Percentiles rank a stretch among this genome's conserved stretches.
phyloP scores from a whole-genome alignment of 2,888 invertebrate genomes.

The Camponotus fellah region DNA sequence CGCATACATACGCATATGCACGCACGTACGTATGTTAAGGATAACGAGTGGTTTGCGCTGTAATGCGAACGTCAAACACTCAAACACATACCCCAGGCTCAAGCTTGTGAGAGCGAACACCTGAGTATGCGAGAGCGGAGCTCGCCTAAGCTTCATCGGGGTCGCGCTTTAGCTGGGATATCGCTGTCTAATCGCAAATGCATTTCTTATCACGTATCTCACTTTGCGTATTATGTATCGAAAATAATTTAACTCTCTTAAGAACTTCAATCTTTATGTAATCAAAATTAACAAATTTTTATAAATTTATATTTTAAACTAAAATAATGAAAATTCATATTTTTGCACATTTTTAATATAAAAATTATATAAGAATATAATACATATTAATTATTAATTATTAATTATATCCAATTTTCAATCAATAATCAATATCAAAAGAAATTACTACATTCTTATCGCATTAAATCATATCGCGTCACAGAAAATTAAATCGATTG shows the following conservation, averaged over 20 bases:
- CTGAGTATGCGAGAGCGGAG: constrained; percentile 80
- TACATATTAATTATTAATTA: neutral
- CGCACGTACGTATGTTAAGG: constrained; percentile 26
- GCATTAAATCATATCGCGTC: too few species aligned
- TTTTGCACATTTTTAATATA: neutral
- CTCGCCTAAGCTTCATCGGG: constrained; percentile 62
- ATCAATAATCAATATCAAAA: neutral
- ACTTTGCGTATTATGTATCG: neutral
- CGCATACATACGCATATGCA: neutral
- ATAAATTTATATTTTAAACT: neutral
- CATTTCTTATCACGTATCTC: constrained; percentile 12
- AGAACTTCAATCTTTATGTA: neutral
- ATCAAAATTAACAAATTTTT: neutral
- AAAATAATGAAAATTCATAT: neutral
- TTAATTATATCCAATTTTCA: neutral
- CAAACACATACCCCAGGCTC: constrained; percentile 60
- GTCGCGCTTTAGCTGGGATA: neutral
- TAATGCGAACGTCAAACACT: constrained; percentile 85
- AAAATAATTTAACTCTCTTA: neutral
- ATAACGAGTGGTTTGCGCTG: constrained; percentile 80
- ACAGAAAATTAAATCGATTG: neutral
- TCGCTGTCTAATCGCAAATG: constrained; percentile 19
- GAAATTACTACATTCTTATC: too few species aligned
- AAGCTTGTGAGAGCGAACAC: constrained; percentile 82
- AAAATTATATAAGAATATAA: neutral